A percentile compares a stretch with the other conserved stretches of the same genome.
Evolutionary conservation across 2,797 vertebrate genomes (phyloP).

Genomic region (Paedocypris micromegethes): DNA sequence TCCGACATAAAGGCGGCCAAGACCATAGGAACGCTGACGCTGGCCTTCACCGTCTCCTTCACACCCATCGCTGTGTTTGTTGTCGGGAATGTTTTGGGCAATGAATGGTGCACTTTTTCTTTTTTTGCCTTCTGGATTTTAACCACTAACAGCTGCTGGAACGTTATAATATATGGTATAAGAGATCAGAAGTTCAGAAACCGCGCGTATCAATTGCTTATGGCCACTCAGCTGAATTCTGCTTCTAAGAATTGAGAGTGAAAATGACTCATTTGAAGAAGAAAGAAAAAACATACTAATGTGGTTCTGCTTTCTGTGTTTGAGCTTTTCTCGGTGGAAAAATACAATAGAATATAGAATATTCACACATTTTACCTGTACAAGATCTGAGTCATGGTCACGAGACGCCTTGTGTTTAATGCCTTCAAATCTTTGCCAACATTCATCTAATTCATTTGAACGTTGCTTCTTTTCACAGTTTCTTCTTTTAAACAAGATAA

Average conservation of each 20-base stretch:
- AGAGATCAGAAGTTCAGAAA: conserved; percentile 73
- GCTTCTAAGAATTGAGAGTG: conserved; percentile 7
- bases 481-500: too few relatives aligned
- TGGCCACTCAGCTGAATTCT: conserved; percentile 45
- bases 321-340: too few relatives aligned
- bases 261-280: neutral
- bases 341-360: too few relatives aligned
- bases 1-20: conserved; percentile 77
- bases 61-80: conserved; percentile 76
- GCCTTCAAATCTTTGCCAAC: too few relatives aligned
- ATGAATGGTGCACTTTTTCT: conserved; percentile 75
- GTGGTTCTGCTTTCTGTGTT: too few relatives aligned
- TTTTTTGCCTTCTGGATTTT: conserved; percentile 79
- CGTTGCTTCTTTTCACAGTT: too few relatives aligned
- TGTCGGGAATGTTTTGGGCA: conserved; percentile 72
- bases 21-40: conserved; percentile 70
- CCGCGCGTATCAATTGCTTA: conserved; percentile 65
- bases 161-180: conserved; percentile 74
- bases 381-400: too few relatives aligned
- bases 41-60: conserved; percentile 72
- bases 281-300: too few relatives aligned
- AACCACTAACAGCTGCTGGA: conserved; percentile 74
- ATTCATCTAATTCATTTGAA: too few relatives aligned
- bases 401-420: too few relatives aligned
- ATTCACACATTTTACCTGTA: too few relatives aligned